phyloP scores from a whole-genome alignment of 2,888 invertebrate species.

The Apomyelois bistriatella region DNA sequence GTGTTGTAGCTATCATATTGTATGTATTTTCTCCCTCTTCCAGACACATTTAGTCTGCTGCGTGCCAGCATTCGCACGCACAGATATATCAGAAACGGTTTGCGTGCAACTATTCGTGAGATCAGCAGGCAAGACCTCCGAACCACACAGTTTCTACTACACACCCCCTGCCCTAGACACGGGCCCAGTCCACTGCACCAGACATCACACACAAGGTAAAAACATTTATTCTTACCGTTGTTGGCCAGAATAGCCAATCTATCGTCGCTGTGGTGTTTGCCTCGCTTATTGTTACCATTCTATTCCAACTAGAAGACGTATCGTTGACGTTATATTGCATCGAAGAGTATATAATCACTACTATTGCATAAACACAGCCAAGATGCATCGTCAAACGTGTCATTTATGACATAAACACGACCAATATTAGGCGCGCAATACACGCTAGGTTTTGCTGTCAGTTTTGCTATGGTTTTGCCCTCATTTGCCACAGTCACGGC shows the following conservation, averaged over 20 bases:
- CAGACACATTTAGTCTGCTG: conserved; percentile 94
- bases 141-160: conserved; percentile 91
- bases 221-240: neutral
- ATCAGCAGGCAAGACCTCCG: conserved; percentile 92
- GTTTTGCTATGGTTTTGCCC: too few relatives aligned
- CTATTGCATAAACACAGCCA: too few relatives aligned
- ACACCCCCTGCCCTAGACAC: conserved; percentile 76
- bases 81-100: conserved; percentile 85
- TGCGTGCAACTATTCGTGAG: conserved; percentile 88
- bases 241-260: neutral
- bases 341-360: too few relatives aligned
- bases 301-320: neutral
- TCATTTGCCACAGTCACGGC: too few relatives aligned
- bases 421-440: too few relatives aligned
- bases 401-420: too few relatives aligned
- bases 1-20: too few relatives aligned
- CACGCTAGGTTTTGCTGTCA: too few relatives aligned
- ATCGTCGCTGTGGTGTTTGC: conserved; percentile 7
- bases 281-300: conserved; percentile 1
- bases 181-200: conserved; percentile 51
- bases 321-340: too few relatives aligned
- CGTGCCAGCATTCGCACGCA: conserved; percentile 87
- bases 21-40: conserved; percentile 14
- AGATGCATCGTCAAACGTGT: too few relatives aligned
- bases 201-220: conserved; percentile 53